Base-by-base conservation (phyloP, 2,888 invertebrate species). In the Taenaris catops region DNA sequence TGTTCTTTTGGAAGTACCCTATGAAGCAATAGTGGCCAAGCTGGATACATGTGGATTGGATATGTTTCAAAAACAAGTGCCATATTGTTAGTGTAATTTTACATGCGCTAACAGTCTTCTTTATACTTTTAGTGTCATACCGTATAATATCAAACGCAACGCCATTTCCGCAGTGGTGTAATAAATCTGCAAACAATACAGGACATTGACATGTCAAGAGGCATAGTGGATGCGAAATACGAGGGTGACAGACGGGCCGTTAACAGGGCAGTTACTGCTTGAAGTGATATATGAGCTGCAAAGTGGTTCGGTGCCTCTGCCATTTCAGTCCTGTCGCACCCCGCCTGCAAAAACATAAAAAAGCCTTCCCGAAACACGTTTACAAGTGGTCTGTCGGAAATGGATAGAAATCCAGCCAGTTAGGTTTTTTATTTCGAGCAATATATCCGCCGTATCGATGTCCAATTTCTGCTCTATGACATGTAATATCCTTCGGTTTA, bases 341-440 rank as follows among this genome's bases (percentile, higher is more conserved):
- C 58, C 62, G 51, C 64, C 67, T 55, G 68, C 75, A 81, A 84
- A 81, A 81, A 81, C 76, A 81, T 80, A 81, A 84, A 84, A 84
- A 80, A 73, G 73, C 79, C 71, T 66, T 69, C n/a, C n/a, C 71
- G 71, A 83, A 83, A 83, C 83, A 73, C 79, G 78, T 81, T 78
- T 81, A 78, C 74, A 78, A 84, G 81, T 83, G 80, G 81, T 62
- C 78, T 78, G 74, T 69, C 72, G 75, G 80, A 78, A 83, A 83
- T 78, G 74, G 80, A 73, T 72, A 74, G 75, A 76, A 79, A 74
- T 79, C 76, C 78, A 74, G 74, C 66, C 72, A 72, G 69, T 66
- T 64, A 67, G 73, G 74, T 75, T 53, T 81, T 83, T 84, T 83
- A 80, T 79, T 73, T 72, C 72, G 66, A 63, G 67, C 67, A 78